Evolutionary conservation across 2,888 invertebrate genomes (phyloP), one percentile per base, ranked within the genome.

Genomic region (Vesta saturnalis): DNA sequence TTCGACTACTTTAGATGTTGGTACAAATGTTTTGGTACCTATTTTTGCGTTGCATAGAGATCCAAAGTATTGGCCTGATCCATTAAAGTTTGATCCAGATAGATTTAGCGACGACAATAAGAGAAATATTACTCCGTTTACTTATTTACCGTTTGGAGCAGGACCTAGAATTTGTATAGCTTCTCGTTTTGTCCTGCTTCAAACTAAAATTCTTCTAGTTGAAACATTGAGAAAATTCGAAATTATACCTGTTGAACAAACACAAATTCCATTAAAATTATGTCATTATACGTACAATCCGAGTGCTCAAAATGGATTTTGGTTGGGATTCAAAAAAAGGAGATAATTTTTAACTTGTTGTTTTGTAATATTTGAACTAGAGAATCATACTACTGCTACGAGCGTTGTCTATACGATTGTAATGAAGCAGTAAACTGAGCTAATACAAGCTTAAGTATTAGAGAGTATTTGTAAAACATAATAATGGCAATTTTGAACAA

Each of bases 91-190:
- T 73, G 82, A 82, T 49, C 87, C 87, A 0, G 87, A 87, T 69
- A 81, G 89, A 63, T 89, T 89, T 74, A 83, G 85, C 73, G 83
- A 84, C 0, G 87, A 87, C n/a, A 86, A 86, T 70, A 87, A 85
- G 75, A 82, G 82, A 16, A 82, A 85, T 6, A 83, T 87, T 57
- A 83, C 85, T 0, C 83, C 86, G 0, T 85, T 85, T 75, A 78
- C 86, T 64, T 88, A 85, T 73, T 69, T 88, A 54, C 85, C 87
- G 0, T 88, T 89, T 77, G 88, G 88, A 43, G 58, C 75, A 10
- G 84, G 84, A 1, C 83, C 83, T 1, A 74, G 83, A 66, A 79
- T 77, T 66, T 84, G 84, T 63, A 80, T 84, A 60, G 84, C 83
- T 80, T 62, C 62, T 8, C 52, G 62, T 15, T 85, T 84, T 68